A percentile compares a stretch with the other conserved stretches of the same genome.
phyloP scores from a whole-genome alignment of 2,113 vertebrate genomes.

The Pheucticus melanocephalus region DNA sequence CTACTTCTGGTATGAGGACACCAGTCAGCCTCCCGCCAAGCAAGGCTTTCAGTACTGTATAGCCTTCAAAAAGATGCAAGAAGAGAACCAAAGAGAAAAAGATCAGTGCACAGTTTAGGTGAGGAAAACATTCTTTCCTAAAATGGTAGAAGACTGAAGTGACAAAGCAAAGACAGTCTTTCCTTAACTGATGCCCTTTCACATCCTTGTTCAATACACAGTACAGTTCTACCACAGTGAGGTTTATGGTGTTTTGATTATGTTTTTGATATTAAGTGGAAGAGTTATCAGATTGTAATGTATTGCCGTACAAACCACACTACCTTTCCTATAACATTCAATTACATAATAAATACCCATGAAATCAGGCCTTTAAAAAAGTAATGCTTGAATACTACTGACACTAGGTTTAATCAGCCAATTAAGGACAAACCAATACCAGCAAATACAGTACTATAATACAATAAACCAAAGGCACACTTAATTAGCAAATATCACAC shows the following conservation, averaged over 20 bases:
- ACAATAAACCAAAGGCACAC: background rate
- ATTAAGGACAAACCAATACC: background rate
- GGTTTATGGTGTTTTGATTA: background rate
- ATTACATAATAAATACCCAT: background rate
- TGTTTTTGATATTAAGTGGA: background rate
- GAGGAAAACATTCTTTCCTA: background rate
- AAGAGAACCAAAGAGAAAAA: background rate
- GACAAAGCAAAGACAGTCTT: background rate
- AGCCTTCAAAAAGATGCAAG: background rate
- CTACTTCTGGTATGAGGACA: background rate
- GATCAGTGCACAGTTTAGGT: background rate
- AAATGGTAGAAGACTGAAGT: background rate
- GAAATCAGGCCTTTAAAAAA: background rate
- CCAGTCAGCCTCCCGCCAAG: background rate
- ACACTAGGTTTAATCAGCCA: background rate
- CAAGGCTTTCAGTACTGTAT: background rate
- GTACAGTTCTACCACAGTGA: background rate
- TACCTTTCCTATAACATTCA: background rate
- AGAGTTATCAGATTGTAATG: background rate
- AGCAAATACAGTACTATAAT: background rate
- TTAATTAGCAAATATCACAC: background rate
- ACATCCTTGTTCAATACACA: background rate
- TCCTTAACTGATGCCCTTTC: background rate
- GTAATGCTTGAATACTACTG: background rate
- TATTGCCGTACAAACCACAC: background rate